Evolutionary conservation across 2,888 invertebrate genomes (phyloP), one percentile per base, ranked within the genome.

Genomic region (Patella ulyssiponensis): DNA sequence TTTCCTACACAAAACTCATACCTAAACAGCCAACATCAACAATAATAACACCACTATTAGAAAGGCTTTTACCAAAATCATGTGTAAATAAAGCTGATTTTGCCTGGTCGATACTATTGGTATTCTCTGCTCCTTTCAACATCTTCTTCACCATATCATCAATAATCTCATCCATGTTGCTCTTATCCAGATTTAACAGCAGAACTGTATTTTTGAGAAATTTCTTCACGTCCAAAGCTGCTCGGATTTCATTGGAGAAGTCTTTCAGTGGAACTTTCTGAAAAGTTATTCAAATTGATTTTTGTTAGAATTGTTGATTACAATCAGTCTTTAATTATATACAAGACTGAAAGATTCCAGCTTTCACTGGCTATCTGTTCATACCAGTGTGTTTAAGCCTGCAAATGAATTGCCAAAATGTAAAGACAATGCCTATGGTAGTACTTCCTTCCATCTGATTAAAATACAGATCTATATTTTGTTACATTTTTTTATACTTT

Each of bases 201-300:
- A 94, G 89, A 20, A 92, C 92, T 11, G 94, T 93, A 84, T 93
- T 93, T 83, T 93, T 92, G 73, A 94, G 89, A 86, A 94, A 93
- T 85, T 93, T 93, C 82, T 93, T 93, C 71, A 94, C 93, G 88
- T 94, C 94, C 92, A 93, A 91, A 15, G 93, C 91, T 9, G 93
- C 94, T 51, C 94, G 90, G 64, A 94, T 93, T 88, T 94, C 94
- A 23, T 92, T 92, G 3, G 93, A 93, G 85, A 94, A 94, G 86
- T 94, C 93, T 88, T 94, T 94, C 92, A 94, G 92, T 69, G 93
- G 93, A 75, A 93, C 92, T 90, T 93, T 93, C 93, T 93, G 85
- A 1, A 81, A 84, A 77, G 3, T 33, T 64, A 71, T 75, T n/a
- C 71, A 71, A 52, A 27, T 33, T 64, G 27, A 27, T 27, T 20